Base-by-base conservation (phyloP, 1,140 invertebrate genomes). In the Arion vulgaris region DNA sequence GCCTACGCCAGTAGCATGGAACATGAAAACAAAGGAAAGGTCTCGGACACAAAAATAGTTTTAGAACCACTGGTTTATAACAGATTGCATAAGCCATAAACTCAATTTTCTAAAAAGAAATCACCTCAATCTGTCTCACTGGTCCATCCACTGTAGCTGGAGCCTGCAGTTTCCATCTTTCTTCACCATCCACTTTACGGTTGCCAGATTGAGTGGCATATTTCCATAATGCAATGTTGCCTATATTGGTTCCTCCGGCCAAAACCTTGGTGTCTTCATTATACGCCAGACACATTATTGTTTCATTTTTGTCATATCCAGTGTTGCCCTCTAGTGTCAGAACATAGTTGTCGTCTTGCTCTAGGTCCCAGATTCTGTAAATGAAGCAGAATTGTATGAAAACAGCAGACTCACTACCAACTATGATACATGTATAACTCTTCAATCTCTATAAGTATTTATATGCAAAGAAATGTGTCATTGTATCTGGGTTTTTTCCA, bases 311-410 rank as follows among this genome's bases (percentile, higher is more conserved):
- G 80, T 92, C 89, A 83, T 92, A 93, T 57, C 92, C 90, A 78
- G 84, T 89, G 72, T 90, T 86, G 62, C 91, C 92, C 90, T 94
- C 90, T 85, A 95, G 86, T 84, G 93, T 94, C 19, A 98, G 91
- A 0, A 97, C 94, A 91, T 96, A 97, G 92, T 97, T 99, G 88
- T 99, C 97, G 75, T 97, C 96, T 71, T 95, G 96, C 51, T 98
- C 95, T 86, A 98, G 94, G 91, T 99, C 96, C 97, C 97, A 99
- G 87, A 98, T 95, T 87, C 98, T 92, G 83, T 38, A n/a, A n/a
- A 62, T 23, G 26, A 15, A n/a, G n/a, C n/a, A n/a, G n/a, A n/a
- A n/a, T n/a, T n/a, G n/a, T n/a, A n/a, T n/a, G n/a, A n/a, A n/a
- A n/a, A n/a, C n/a, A n/a, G n/a, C n/a, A n/a, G n/a, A n/a, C n/a